These are phyloP conservation scores for Drosophila sproati DNA, from an alignment of 1,140 invertebrate species.

Conservation along the genomic window DNA sequence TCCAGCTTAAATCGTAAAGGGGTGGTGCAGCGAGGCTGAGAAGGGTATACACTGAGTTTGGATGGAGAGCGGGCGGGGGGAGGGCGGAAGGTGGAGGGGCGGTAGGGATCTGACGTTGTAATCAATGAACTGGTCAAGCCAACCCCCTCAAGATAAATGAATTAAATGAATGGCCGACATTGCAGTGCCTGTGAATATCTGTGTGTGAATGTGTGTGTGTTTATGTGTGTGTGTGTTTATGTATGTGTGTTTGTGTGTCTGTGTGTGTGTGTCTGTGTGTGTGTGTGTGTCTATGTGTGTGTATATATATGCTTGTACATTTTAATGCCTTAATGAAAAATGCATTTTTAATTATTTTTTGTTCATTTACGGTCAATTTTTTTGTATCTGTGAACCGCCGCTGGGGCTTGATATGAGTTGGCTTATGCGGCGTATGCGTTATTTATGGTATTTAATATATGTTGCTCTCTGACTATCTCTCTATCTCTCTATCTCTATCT, in stretches of 20 bases:
- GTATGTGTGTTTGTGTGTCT: conserved; percentile 2
- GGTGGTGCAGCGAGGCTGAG: neutral
- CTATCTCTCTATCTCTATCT: neutral
- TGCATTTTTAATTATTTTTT: conserved; percentile 82
- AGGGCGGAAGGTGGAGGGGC: neutral
- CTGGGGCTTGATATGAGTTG: conserved; percentile 40
- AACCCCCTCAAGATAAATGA: conserved; percentile 72
- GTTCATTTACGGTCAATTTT: conserved; percentile 71
- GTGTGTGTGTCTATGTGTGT: conserved; percentile 15
- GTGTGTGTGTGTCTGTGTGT: conserved; percentile 11
- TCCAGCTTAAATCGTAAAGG: neutral
- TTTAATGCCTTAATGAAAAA: conserved; percentile 82
- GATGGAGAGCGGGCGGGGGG: too few species aligned
- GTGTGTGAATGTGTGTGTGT: conserved; percentile 24
- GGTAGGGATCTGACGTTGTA: conserved; percentile 23
- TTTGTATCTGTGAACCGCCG: conserved; percentile 14
- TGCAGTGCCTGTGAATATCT: conserved; percentile 24
- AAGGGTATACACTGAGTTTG: too few species aligned
- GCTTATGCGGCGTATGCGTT: conserved; percentile 76
- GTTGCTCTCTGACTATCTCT: conserved; percentile 23
- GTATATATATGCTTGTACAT: conserved; percentile 19
- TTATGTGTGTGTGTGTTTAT: conserved; percentile 9
- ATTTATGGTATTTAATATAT: conserved; percentile 65
- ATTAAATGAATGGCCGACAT: conserved; percentile 71
- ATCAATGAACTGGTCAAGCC: conserved; percentile 38